A percentile compares a stretch with the other conserved stretches of the same genome.
phyloP scores from a whole-genome alignment of 2,113 vertebrate genomes.

The Phycodurus eques region DNA sequence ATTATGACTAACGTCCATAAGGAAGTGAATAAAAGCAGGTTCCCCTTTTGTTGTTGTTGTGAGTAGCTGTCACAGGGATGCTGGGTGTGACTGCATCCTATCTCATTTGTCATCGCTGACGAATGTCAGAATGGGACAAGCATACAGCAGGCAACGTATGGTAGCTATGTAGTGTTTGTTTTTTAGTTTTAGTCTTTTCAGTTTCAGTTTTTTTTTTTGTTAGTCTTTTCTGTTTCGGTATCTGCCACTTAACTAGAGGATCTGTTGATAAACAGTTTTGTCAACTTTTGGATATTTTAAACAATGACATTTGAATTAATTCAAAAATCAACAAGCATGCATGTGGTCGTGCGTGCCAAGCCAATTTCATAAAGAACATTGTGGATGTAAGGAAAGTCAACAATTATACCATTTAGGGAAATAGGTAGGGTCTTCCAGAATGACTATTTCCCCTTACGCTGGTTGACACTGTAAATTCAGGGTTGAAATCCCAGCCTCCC shows the following conservation, averaged over 20 bases:
- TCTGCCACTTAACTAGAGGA: no score
- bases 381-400: conserved; percentile 19
- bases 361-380: conserved; percentile 3
- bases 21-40: conserved; percentile 21
- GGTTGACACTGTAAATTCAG: no score
- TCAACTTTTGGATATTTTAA: no score
- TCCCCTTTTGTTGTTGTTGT: conserved; percentile 27
- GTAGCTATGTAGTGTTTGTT: not conserved
- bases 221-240: not conserved
- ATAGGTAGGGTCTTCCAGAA: not conserved
- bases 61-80: conserved; percentile 5
- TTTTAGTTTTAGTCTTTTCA: not conserved
- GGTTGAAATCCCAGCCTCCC: no score
- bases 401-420: conserved; percentile 13
- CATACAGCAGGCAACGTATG: not conserved
- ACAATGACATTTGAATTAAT: no score
- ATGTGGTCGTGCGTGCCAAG: no score
- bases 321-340: no score
- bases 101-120: conserved; percentile 3
- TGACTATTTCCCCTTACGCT: no score
- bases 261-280: no score
- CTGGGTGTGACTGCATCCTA: not conserved
- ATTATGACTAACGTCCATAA: conserved; percentile 25
- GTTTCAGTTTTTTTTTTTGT: not conserved
- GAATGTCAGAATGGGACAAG: not conserved